Evolutionary conservation across 2,888 invertebrate genomes (phyloP).

Genomic region (Drosophila fungiperda): DNA sequence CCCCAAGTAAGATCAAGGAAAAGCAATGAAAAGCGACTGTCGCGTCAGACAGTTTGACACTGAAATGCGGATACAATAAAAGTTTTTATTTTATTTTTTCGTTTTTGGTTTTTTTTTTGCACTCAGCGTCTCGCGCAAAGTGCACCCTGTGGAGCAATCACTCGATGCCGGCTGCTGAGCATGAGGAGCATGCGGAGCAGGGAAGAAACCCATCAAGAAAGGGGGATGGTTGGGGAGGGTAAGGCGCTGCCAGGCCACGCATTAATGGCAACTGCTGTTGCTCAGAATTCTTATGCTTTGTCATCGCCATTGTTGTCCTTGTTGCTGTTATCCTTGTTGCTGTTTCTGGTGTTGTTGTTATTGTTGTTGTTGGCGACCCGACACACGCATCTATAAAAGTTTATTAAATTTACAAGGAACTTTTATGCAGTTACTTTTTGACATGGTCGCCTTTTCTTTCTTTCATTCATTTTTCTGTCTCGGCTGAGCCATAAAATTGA

Average conservation of each 20-base stretch:
- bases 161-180: slow-evolving; percentile 56
- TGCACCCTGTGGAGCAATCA: slow-evolving; percentile 79
- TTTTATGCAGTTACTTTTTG: slow-evolving; percentile 79
- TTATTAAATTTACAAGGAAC: slow-evolving; percentile 80
- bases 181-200: slow-evolving; percentile 17
- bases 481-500: slow-evolving; percentile 71
- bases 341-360: slow-evolving; percentile 28
- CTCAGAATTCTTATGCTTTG: slow-evolving; percentile 46
- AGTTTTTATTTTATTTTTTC: slow-evolving; percentile 54
- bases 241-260: slow-evolving; percentile 52
- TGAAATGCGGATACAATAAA: slow-evolving; percentile 80
- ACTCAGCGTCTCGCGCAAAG: slow-evolving; percentile 58
- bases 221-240: slow-evolving; percentile 15
- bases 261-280: slow-evolving; percentile 76
- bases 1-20: slow-evolving; percentile 21
- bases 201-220: slow-evolving; percentile 42
- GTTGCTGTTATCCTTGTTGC: slow-evolving; percentile 38
- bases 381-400: slow-evolving; percentile 70
- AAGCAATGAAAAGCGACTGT: slow-evolving; percentile 52
- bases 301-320: slow-evolving; percentile 20
- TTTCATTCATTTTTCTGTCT: slow-evolving; percentile 34
- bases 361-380: slow-evolving; percentile 30
- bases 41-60: slow-evolving; percentile 62
- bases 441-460: slow-evolving; percentile 62
- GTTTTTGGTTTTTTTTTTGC: slow-evolving; percentile 17